These are phyloP conservation scores for Oncorhynchus gorbuscha DNA, from an alignment of 2,113 vertebrate genomes.

Conservation along the genomic window DNA sequence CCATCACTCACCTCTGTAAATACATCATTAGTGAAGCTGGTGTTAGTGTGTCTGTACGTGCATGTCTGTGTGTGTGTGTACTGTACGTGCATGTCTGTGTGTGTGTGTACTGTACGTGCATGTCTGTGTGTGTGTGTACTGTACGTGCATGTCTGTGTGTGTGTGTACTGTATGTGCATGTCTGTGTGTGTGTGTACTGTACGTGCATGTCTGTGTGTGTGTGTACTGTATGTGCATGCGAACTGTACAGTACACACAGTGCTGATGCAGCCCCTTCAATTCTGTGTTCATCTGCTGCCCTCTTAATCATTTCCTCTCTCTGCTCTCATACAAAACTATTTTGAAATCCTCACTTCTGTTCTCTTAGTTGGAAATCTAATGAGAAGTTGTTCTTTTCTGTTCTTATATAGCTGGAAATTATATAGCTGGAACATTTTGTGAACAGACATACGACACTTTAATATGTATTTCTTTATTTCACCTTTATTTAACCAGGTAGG, in stretches of 20 bases:
- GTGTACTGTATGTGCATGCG: neutral
- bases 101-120: neutral
- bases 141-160: neutral
- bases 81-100: neutral
- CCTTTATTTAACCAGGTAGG: too few species aligned
- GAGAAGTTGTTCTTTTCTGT: neutral
- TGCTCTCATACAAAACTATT: neutral
- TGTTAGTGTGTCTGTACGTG: neutral
- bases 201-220: neutral
- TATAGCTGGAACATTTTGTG: neutral
- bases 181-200: neutral
- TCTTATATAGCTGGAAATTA: neutral
- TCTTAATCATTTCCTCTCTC: neutral
- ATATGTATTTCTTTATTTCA: too few species aligned
- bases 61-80: neutral
- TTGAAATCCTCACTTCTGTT: neutral
- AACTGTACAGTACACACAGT: neutral
- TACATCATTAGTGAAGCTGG: constrained; percentile 20
- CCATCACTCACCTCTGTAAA: constrained; percentile 35
- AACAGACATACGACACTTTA: neutral
- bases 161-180: neutral
- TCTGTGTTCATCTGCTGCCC: neutral
- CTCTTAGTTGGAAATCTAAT: neutral
- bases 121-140: neutral
- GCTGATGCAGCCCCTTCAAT: neutral